Percentiles rank a stretch among this genome's conserved stretches.
These are phyloP conservation scores for Ormyrus labotus DNA, from an alignment of 2,888 invertebrate species.

Conservation along the genomic window DNA sequence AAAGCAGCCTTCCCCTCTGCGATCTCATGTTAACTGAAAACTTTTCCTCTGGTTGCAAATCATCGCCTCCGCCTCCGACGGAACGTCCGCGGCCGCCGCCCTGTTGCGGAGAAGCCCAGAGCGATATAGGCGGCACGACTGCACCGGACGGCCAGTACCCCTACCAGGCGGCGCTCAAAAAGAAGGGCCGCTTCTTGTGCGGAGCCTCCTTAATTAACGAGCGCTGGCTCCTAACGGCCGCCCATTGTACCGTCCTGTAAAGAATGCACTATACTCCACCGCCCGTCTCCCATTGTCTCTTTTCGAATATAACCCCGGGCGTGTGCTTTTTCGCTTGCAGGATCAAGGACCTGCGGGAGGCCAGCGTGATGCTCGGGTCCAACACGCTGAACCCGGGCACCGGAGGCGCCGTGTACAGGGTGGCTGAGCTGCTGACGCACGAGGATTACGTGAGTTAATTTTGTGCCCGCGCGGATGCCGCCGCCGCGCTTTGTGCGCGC, in stretches of 20 bases:
- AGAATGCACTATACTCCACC: neutral
- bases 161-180: slow-evolving; percentile 31
- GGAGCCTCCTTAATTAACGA: slow-evolving; percentile 45
- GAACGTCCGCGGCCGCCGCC: too few species aligned
- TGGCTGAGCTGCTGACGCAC: neutral
- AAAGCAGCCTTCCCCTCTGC: too few species aligned
- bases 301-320: too few species aligned
- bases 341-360: neutral
- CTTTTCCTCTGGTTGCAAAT: too few species aligned
- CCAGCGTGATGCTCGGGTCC: slow-evolving; percentile 18
- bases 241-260: slow-evolving; percentile 40
- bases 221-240: slow-evolving; percentile 39
- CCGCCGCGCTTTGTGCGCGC: too few species aligned
- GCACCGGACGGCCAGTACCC: slow-evolving; percentile 38
- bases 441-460: slow-evolving; percentile 37
- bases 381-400: neutral
- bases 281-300: too few species aligned
- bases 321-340: neutral
- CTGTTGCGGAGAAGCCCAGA: slow-evolving; percentile 13
- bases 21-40: too few species aligned
- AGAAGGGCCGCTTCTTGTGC: slow-evolving; percentile 17
- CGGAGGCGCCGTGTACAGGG: neutral
- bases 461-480: too few species aligned
- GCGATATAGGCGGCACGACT: neutral
- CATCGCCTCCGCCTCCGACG: too few species aligned